These are phyloP conservation scores for Megastigmus dorsalis DNA, from an alignment of 2,888 invertebrate genomes.

Conservation along the genomic window DNA sequence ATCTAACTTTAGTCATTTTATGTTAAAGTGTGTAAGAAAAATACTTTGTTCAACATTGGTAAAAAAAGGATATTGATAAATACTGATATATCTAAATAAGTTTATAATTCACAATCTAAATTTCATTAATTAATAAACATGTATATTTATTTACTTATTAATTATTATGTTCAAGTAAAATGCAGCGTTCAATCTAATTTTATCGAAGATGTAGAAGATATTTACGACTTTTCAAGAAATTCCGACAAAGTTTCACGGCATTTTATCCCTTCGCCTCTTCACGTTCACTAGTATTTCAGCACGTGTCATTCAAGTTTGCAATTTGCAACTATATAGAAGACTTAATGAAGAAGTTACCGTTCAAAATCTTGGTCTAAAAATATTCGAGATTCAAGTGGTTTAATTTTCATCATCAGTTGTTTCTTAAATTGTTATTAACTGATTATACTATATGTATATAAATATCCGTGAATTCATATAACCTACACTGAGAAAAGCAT, in stretches of 20 bases:
- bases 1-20: slow-evolving; percentile 44
- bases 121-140: not conserved
- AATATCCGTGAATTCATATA: too few species aligned
- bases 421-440: not conserved
- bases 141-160: not conserved
- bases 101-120: not conserved
- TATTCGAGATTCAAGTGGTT: not conserved
- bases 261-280: slow-evolving; percentile 37
- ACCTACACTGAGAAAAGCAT: too few species aligned
- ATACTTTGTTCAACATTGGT: not conserved
- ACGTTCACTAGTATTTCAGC: slow-evolving; percentile 26
- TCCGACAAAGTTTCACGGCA: slow-evolving; percentile 42
- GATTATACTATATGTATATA: too few species aligned
- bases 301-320: slow-evolving; percentile 41
- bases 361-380: slow-evolving; percentile 11
- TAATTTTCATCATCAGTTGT: not conserved
- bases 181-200: slow-evolving; percentile 38
- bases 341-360: slow-evolving; percentile 32
- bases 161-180: slow-evolving; percentile 4
- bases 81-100: not conserved
- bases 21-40: not conserved
- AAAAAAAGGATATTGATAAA: slow-evolving; percentile 10
- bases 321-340: slow-evolving; percentile 42
- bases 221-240: slow-evolving; percentile 46
- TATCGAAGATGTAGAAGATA: slow-evolving; percentile 37